Conservation (phyloP, 2,113 vertebrate species). For the rat (Rattus norvegicus) region GRCr8 NC_086024.1:17288501-17289000, state of each 20-base stretch:
- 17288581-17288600: not conserved
- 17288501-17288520: not conserved
- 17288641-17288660: not conserved
- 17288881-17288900: not conserved
- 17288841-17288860: not conserved
- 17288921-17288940: conserved; percentile 47
- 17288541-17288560: not conserved
- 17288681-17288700: not conserved
- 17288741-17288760: not conserved
- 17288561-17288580: conserved; percentile 10
- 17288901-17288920: not conserved
- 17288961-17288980: conserved; percentile 71
- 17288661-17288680: not conserved
- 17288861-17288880: not conserved
- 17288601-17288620: not conserved
- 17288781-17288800: not conserved
- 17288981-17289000: conserved; percentile 80
- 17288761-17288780: not conserved
- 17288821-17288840: not conserved
- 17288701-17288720: not conserved
- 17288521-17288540: not conserved
- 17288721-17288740: not conserved
- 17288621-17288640: not conserved
- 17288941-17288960: conserved; percentile 66
- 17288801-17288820: not conserved